phyloP scores from a whole-genome alignment of 2,888 invertebrate species.

The Patella pellucida region DNA sequence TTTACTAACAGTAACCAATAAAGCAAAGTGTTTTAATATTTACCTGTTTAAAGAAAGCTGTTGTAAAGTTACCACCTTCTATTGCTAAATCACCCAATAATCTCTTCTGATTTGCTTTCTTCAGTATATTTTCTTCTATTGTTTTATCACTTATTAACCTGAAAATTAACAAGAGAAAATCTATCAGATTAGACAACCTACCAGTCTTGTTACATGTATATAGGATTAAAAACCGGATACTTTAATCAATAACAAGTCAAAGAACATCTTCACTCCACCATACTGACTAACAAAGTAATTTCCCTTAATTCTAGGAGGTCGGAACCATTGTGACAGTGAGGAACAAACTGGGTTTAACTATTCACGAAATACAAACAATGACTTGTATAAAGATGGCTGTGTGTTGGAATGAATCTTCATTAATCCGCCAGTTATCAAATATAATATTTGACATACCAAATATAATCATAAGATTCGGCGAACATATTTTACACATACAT shows the following conservation, averaged over 20 bases:
- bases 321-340: too few relatives aligned
- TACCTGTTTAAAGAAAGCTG: conserved; percentile 92
- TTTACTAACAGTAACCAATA: not conserved
- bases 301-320: too few relatives aligned
- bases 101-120: conserved; percentile 98
- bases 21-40: not conserved
- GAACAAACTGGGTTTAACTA: too few relatives aligned
- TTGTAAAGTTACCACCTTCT: conserved; percentile 98
- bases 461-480: not conserved
- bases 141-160: conserved; percentile 96
- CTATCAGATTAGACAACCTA: not conserved
- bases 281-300: too few relatives aligned
- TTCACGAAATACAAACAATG: too few relatives aligned
- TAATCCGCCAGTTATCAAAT: not conserved
- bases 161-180: conserved; percentile 36
- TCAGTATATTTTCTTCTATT: conserved; percentile 98
- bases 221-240: too few relatives aligned
- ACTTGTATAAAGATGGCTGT: too few relatives aligned
- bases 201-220: too few relatives aligned
- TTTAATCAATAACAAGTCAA: too few relatives aligned
- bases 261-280: too few relatives aligned
- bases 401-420: conserved; percentile 8
- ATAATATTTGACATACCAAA: not conserved
- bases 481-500: too few relatives aligned
- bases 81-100: conserved; percentile 96